Base-by-base conservation (phyloP, 2,113 vertebrate genomes). In the Brevimyrus niger region DNA sequence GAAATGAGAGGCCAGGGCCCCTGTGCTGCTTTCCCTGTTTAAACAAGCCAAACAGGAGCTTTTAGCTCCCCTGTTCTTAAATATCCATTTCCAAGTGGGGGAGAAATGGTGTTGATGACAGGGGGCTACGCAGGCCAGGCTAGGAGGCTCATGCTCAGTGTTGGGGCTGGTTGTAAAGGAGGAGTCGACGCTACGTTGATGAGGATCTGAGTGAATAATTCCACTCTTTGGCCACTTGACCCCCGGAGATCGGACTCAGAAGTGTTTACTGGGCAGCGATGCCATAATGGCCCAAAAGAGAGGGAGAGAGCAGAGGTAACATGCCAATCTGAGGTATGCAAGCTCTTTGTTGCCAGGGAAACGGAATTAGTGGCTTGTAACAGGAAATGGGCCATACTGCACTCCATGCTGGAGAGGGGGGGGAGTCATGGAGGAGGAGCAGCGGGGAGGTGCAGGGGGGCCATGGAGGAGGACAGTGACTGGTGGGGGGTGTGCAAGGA, bases 21-120 rank as follows among this genome's bases (percentile, higher is more conserved):
- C 92, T 90, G 82, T 92, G 89, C 95, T 95, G 92, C 94, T 95
- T 94, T 92, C 92, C 92, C 92, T 94, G 91, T 95, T 96, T 96
- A 96, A 96, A 96, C 93, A 96, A 97, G 95, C 93, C 92, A 89
- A 90, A 92, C 48, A 89, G 88, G 95, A 94, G 94, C 96, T 97
- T 96, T 95, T 94, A 96, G 89, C 90, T 92, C 31, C 87, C 88
- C 90, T 91, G 90, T 93, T 91, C 92, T 96, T 93, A 92, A 95
- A 94, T 95, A 96, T 94, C 94, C 92, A 92, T 96, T 96, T 94
- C 92, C 93, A 93, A 92, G 90, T 90, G 91, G 58, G 61, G 90
- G 90, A 89, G 19, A 80, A 44, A 86, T 1, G 11, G 46, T 50
- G 83, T 21, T 50, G 83, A 86, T 88, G 86, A 87, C 51, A 90